Conservation (phyloP, 2,888 invertebrate genomes). For the Caenorhabditis japonica region DNA sequence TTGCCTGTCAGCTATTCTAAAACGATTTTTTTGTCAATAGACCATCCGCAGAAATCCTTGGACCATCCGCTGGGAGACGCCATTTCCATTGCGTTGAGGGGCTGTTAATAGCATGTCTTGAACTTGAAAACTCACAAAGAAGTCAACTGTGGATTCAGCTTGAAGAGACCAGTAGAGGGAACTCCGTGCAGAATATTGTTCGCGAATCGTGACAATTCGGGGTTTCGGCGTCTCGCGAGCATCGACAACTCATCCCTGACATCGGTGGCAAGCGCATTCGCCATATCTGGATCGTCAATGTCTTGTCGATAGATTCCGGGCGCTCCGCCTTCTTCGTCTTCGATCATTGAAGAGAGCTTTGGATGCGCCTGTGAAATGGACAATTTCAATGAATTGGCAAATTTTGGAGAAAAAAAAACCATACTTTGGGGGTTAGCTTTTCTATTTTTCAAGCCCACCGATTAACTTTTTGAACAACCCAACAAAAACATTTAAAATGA, state of each 20-base stretch:
- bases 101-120: too few relatives aligned
- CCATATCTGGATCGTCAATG: constrained; percentile 72
- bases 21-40: too few relatives aligned
- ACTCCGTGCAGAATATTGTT: constrained; percentile 63
- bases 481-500: constrained; percentile 2
- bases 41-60: too few relatives aligned
- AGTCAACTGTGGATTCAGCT: constrained; percentile 56
- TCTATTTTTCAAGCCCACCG: background rate
- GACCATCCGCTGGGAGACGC: too few relatives aligned
- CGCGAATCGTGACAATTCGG: constrained; percentile 56
- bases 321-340: constrained; percentile 67
- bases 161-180: constrained; percentile 63
- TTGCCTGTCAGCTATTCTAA: too few relatives aligned
- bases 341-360: constrained; percentile 65
- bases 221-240: constrained; percentile 59
- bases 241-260: constrained; percentile 67
- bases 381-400: too few relatives aligned
- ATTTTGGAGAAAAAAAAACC: too few relatives aligned
- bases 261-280: constrained; percentile 65
- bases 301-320: constrained; percentile 69
- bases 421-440: too few relatives aligned
- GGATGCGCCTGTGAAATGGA: constrained; percentile 68
- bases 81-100: too few relatives aligned
- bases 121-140: constrained; percentile 56
- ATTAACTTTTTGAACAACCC: too few relatives aligned